Evolutionary conservation across 2,888 invertebrate genomes (phyloP).

Genomic region (Chloromyia formosa): DNA sequence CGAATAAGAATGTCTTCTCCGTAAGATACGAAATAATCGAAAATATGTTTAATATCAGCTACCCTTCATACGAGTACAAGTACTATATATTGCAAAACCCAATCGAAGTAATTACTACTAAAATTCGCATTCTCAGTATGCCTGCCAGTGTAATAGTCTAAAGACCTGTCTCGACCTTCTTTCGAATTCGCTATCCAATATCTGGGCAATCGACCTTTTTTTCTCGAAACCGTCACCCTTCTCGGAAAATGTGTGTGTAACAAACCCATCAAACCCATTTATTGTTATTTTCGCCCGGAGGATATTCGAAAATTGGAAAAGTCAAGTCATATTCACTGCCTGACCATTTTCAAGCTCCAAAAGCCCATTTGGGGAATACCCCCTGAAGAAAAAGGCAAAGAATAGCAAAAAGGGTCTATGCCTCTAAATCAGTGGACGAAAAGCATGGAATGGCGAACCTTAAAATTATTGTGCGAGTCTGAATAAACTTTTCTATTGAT

Average conservation of each 20-base stretch:
- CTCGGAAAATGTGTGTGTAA: slow-evolving; percentile 38
- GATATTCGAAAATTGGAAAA: slow-evolving; percentile 50
- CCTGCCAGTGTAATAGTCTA: too few species aligned
- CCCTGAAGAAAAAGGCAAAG: neutral
- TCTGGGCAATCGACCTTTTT: slow-evolving; percentile 45
- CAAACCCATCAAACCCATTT: slow-evolving; percentile 49
- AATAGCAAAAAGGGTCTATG: too few species aligned
- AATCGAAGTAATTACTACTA: too few species aligned
- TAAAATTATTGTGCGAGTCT: neutral
- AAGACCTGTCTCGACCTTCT: neutral
- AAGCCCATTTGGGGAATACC: neutral
- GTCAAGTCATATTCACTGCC: slow-evolving; percentile 46
- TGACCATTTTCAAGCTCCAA: neutral
- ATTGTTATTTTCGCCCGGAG: slow-evolving; percentile 49
- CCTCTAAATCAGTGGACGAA: neutral
- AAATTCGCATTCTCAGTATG: too few species aligned
- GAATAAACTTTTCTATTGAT: too few species aligned
- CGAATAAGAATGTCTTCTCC: too few species aligned
- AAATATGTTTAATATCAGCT: too few species aligned
- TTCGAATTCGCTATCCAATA: slow-evolving; percentile 8
- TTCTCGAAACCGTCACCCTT: slow-evolving; percentile 15
- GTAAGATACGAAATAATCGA: too few species aligned
- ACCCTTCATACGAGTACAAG: too few species aligned
- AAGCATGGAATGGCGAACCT: neutral
- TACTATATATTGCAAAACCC: too few species aligned